Percentiles rank a stretch among this genome's conserved stretches.
phyloP scores from a whole-genome alignment of 2,888 invertebrate species.

The Macrosiphum euphorbiae region DNA sequence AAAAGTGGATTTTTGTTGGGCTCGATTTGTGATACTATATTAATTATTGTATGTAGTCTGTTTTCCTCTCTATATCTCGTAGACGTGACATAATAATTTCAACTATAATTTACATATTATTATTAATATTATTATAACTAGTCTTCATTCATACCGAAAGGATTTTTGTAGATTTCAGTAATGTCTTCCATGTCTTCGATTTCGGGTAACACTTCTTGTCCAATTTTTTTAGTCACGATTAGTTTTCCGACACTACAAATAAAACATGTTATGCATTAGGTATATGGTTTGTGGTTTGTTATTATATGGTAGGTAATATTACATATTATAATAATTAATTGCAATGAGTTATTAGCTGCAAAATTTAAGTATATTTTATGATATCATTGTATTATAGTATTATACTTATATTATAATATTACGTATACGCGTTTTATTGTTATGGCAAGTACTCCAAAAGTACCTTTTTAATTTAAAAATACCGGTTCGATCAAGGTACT shows the following conservation, averaged over 20 bases:
- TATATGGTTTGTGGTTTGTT: not conserved
- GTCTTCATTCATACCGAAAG: conserved; percentile 78
- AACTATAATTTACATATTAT: not conserved
- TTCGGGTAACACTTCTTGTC: conserved; percentile 76
- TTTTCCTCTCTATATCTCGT: not conserved
- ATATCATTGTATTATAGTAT: not conserved
- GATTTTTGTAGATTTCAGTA: conserved; percentile 86
- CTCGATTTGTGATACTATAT: not conserved
- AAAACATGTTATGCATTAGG: conserved; percentile 23
- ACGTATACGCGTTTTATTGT: not conserved
- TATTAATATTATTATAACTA: not conserved
- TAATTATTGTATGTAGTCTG: no score
- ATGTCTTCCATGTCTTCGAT: conserved; percentile 84
- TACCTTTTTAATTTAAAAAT: no score
- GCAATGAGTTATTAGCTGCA: no score
- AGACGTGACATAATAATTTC: not conserved
- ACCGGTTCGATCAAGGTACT: no score
- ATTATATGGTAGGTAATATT: not conserved
- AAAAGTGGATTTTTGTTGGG: not conserved
- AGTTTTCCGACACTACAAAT: conserved; percentile 77
- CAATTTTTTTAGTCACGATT: conserved; percentile 78
- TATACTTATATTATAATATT: not conserved
- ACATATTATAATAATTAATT: not conserved
- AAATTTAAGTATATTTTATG: not conserved
- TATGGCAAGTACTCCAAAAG: no score